These are phyloP conservation scores for Hymenopus coronatus DNA, from an alignment of 2,888 invertebrate genomes.

Conservation along the genomic window DNA sequence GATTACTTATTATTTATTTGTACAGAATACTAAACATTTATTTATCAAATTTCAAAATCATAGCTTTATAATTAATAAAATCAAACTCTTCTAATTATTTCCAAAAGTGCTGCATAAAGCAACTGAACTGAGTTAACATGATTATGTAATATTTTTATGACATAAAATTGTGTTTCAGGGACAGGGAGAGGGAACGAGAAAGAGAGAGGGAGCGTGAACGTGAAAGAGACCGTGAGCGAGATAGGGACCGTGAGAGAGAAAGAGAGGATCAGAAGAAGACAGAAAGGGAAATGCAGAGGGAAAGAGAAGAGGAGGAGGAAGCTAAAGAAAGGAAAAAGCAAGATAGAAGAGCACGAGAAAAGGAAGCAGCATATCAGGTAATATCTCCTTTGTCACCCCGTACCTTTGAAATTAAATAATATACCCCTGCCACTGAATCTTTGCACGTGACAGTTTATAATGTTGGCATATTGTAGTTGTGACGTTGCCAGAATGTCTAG, in stretches of 20 bases:
- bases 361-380: slow-evolving; percentile 95
- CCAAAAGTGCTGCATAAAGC: no score
- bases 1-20: no score
- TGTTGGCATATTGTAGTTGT: no score
- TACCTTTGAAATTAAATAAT: no score
- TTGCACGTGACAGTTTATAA: no score
- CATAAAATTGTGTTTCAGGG: slow-evolving; percentile 26
- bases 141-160: background rate
- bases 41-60: no score
- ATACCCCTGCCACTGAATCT: no score
- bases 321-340: slow-evolving; percentile 83
- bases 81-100: no score
- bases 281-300: slow-evolving; percentile 32
- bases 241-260: slow-evolving; percentile 43
- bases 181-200: slow-evolving; percentile 49
- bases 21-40: no score
- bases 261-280: slow-evolving; percentile 61
- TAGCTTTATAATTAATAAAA: no score
- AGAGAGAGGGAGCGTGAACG: slow-evolving; percentile 36
- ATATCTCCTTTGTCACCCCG: slow-evolving; percentile 34
- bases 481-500: no score
- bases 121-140: no score
- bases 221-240: slow-evolving; percentile 40
- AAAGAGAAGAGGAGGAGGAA: slow-evolving; percentile 76
- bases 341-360: slow-evolving; percentile 89